Evolutionary conservation across 1,140 invertebrate genomes (phyloP).

Genomic region (Cecropterus lyciades): DNA sequence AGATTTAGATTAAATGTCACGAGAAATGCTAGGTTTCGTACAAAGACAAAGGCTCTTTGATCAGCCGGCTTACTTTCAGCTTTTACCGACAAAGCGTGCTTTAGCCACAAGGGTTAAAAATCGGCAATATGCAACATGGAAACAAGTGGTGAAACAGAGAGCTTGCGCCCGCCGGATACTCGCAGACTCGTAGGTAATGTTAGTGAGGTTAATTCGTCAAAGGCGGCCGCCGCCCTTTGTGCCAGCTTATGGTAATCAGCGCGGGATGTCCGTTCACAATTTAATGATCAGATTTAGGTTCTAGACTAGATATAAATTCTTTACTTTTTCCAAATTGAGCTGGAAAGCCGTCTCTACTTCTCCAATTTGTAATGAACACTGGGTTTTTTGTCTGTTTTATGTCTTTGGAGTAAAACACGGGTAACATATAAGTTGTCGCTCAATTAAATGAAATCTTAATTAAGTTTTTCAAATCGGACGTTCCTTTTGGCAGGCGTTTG

Average conservation of each 20-base stretch:
- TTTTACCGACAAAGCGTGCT: conserved; percentile 32
- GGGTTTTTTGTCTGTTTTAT: not conserved
- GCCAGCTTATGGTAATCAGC: conserved; percentile 77
- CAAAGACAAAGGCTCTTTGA: conserved; percentile 35
- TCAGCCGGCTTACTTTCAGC: conserved; percentile 29
- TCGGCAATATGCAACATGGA: conserved; percentile 38
- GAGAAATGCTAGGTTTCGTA: conserved; percentile 12
- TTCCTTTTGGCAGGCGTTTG: not conserved
- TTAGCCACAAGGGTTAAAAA: conserved; percentile 36
- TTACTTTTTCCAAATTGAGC: not conserved
- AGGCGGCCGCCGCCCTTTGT: conserved; percentile 71
- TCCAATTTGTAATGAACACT: conserved; percentile 6
- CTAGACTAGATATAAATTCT: conserved; percentile 34
- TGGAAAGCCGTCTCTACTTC: not conserved
- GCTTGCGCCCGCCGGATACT: conserved; percentile 31
- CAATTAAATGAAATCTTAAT: conserved; percentile 1
- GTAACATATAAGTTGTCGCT: not conserved
- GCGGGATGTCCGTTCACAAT: conserved; percentile 47
- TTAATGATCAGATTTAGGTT: conserved; percentile 67
- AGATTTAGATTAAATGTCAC: conserved; percentile 24
- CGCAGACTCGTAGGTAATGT: conserved; percentile 57
- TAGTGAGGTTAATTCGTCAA: conserved; percentile 79
- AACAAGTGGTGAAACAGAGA: conserved; percentile 35
- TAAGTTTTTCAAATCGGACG: not conserved
- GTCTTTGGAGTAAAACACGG: not conserved